These are phyloP conservation scores for Spongilla lacustris DNA, from an alignment of 37 sponge, comb jelly and placozoan genomes.

Conservation along the genomic window DNA sequence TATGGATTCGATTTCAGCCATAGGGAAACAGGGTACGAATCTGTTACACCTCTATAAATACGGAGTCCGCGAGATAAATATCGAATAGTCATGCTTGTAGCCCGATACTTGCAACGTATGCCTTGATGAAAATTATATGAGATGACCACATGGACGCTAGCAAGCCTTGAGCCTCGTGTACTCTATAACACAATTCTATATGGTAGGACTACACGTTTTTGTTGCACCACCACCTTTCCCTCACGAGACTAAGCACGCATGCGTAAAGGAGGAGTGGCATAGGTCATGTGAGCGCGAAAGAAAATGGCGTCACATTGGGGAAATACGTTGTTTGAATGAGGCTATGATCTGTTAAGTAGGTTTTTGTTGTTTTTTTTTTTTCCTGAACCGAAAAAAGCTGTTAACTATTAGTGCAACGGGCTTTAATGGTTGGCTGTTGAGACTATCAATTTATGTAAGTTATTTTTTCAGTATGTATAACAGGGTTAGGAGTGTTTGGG, in stretches of 20 bases:
- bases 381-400: not conserved
- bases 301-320: slow-evolving; percentile 46
- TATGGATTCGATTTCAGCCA: not conserved
- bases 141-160: not conserved
- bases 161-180: not conserved
- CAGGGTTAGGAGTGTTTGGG: not conserved
- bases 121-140: not conserved
- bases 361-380: not conserved
- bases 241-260: slow-evolving; percentile 54
- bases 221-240: not conserved
- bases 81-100: not conserved
- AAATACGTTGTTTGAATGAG: slow-evolving; percentile 26
- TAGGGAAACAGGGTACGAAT: not conserved
- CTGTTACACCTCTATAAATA: not conserved
- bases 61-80: not conserved
- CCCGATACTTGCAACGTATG: not conserved
- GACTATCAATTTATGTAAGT: not conserved
- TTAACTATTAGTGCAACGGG: not conserved
- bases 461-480: slow-evolving; percentile 4
- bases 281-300: slow-evolving; percentile 55
- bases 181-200: not conserved
- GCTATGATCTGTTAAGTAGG: not conserved
- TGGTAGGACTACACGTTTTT: not conserved
- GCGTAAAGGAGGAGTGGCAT: slow-evolving; percentile 14
- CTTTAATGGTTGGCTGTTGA: not conserved